Percentiles rank a stretch among this genome's conserved stretches.
Conservation (phyloP, 2,113 vertebrate species). For the Grammomys dolichurus region DNA sequence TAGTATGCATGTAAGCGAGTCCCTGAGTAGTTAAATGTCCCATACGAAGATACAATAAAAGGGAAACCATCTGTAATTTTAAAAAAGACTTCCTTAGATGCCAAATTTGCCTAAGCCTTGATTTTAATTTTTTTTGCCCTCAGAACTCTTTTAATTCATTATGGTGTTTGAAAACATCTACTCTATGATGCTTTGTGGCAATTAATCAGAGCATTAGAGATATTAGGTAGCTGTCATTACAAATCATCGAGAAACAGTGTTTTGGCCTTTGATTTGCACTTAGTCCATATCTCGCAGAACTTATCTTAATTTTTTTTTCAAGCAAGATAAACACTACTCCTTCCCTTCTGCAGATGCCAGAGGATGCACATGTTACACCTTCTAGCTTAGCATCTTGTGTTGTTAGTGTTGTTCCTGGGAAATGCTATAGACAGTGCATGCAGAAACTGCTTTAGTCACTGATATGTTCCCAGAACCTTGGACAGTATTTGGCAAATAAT, state of each 20-base stretch:
- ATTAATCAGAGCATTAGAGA: neutral
- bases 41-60: neutral
- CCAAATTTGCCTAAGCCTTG: neutral
- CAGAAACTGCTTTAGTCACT: conserved; percentile 39
- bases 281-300: neutral
- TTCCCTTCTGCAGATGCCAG: neutral
- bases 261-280: neutral
- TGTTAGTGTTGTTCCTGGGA: neutral
- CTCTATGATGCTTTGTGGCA: neutral
- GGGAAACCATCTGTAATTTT: no score
- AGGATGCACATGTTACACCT: neutral
- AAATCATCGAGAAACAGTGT: neutral
- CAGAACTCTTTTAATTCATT: neutral
- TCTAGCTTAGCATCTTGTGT: neutral
- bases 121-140: neutral
- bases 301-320: neutral
- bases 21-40: neutral
- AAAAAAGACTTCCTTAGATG: neutral
- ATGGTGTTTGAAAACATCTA: neutral
- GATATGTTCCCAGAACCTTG: conserved; percentile 62
- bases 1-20: neutral
- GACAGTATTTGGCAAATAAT: conserved; percentile 72
- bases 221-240: neutral
- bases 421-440: conserved; percentile 15
- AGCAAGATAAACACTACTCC: neutral